phyloP scores from a whole-genome alignment of 2,797 vertebrate genomes.

The Tympanoctomys barrerae region DNA sequence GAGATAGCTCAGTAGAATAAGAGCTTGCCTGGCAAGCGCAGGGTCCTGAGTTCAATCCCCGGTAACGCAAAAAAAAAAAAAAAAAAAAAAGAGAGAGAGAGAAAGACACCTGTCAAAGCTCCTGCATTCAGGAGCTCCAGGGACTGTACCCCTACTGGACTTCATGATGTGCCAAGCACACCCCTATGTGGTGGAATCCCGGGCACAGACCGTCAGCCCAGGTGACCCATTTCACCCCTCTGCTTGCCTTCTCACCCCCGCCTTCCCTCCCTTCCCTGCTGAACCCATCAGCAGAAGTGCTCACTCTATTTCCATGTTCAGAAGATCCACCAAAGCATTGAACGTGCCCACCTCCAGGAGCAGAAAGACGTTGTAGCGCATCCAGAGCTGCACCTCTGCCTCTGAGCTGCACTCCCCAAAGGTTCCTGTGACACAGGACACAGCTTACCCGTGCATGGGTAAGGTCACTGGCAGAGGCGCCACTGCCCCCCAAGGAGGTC shows the following conservation, averaged over 20 bases:
- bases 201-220: neutral
- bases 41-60: too few relatives aligned
- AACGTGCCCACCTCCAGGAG: slow-evolving; percentile 97
- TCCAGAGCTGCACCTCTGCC: slow-evolving; percentile 96
- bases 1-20: too few relatives aligned
- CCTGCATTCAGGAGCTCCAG: neutral
- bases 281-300: slow-evolving; percentile 64
- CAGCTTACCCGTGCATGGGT: fast-evolving
- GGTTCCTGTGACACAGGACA: slow-evolving; percentile 89
- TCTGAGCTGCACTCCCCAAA: slow-evolving; percentile 96
- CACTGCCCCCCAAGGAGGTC: neutral
- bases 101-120: neutral
- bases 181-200: neutral
- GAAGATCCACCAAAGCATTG: slow-evolving; percentile 96
- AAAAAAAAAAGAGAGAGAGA: too few relatives aligned
- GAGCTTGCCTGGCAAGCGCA: too few relatives aligned
- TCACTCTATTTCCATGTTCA: slow-evolving; percentile 99
- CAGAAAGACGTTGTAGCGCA: slow-evolving; percentile 97
- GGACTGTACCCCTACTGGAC: neutral
- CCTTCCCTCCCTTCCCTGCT: neutral
- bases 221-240: neutral
- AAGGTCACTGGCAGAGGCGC: neutral
- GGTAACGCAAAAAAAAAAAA: too few relatives aligned
- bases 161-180: neutral
- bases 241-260: neutral